These are phyloP conservation scores for Marasmarcha lunaedactyla DNA, from an alignment of 2,888 invertebrate species.

Conservation along the genomic window DNA sequence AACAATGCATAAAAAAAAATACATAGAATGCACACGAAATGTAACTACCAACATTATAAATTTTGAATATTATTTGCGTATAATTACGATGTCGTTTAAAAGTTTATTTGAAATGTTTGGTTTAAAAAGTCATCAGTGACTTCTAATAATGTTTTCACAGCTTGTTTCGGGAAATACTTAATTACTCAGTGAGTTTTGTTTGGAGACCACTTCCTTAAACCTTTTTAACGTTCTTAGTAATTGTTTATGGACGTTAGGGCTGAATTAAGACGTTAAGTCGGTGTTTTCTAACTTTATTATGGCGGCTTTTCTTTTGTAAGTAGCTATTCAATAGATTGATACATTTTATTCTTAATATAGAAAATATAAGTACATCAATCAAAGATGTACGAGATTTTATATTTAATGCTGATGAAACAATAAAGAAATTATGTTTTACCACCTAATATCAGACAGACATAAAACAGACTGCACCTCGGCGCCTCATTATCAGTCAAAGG, in stretches of 20 bases:
- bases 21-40: too few species aligned
- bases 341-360: too few species aligned
- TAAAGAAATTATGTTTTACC: too few species aligned
- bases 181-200: conserved; percentile 8
- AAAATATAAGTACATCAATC: too few species aligned
- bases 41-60: too few species aligned
- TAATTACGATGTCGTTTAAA: not conserved
- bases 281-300: not conserved
- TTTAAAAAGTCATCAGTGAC: not conserved
- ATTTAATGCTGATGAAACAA: too few species aligned
- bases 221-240: conserved; percentile 15
- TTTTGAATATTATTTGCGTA: not conserved
- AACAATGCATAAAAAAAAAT: not conserved
- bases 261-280: conserved; percentile 8
- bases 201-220: conserved; percentile 13
- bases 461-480: conserved; percentile 20
- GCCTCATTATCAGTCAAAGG: conserved; percentile 56
- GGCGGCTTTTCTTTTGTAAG: not conserved
- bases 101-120: too few species aligned
- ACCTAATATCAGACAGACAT: not conserved
- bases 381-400: too few species aligned
- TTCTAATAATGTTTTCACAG: conserved; percentile 11
- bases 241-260: conserved; percentile 9
- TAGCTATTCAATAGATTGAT: too few species aligned
- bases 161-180: conserved; percentile 10